phyloP scores from a whole-genome alignment of 2,888 invertebrate species.

The Halictus quadricinctus region DNA sequence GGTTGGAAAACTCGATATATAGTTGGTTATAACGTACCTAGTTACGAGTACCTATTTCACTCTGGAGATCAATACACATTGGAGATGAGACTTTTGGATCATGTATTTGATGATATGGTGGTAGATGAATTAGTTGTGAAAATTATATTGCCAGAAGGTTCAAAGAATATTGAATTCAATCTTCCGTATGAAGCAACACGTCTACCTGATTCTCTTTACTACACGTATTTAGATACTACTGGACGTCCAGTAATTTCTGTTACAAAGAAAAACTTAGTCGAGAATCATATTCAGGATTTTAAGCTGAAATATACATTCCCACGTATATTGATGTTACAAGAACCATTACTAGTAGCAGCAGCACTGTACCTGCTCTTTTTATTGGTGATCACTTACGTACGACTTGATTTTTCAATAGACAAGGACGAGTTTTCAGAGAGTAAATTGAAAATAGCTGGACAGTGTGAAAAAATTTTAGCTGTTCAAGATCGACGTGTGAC shows the following conservation, averaged over 20 bases:
- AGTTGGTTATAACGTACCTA: constrained; percentile 98
- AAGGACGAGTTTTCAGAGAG: constrained; percentile 86
- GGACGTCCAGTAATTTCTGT: constrained; percentile 95
- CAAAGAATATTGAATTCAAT: constrained; percentile 90
- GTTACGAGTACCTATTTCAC: constrained; percentile 96
- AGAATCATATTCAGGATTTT: constrained; percentile 98
- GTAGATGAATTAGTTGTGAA: constrained; percentile 94
- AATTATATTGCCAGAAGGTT: constrained; percentile 97
- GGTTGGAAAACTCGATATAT: constrained; percentile 99
- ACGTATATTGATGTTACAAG: constrained; percentile 93
- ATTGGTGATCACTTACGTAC: constrained; percentile 95
- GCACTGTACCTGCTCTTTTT: constrained; percentile 96
- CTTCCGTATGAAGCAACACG: constrained; percentile 92
- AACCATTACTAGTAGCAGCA: constrained; percentile 94
- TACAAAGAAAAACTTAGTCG: constrained; percentile 93
- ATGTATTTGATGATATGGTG: constrained; percentile 98
- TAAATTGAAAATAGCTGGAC: constrained; percentile 81
- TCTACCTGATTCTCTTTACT: constrained; percentile 89
- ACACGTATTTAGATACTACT: constrained; percentile 96
- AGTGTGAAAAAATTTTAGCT: constrained; percentile 84
- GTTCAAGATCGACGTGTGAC: constrained; percentile 85
- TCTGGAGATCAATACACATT: constrained; percentile 91
- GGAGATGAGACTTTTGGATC: constrained; percentile 97
- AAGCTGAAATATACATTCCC: constrained; percentile 95
- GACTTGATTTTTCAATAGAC: constrained; percentile 97